A percentile compares a stretch with the other conserved stretches of the same genome.
phyloP scores from a whole-genome alignment of 2,888 invertebrate species.

The Pasiphila rectangulata region DNA sequence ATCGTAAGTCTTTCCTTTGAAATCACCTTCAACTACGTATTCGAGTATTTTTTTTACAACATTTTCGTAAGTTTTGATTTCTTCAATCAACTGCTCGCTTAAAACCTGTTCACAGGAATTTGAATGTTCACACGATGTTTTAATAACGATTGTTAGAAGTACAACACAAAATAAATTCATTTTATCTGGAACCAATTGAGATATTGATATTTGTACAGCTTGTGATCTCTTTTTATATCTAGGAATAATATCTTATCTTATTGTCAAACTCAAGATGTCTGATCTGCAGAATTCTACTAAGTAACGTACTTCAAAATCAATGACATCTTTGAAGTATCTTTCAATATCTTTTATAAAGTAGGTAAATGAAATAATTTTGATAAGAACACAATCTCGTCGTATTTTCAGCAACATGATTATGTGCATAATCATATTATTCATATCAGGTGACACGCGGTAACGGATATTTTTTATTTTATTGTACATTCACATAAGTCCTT shows the following conservation, averaged over 20 bases:
- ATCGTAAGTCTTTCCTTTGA: constrained; percentile 79
- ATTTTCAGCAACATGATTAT: too few relatives aligned
- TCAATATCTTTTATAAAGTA: too few relatives aligned
- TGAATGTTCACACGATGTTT: constrained; percentile 40
- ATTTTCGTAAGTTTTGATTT: constrained; percentile 81
- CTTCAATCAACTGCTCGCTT: constrained; percentile 69
- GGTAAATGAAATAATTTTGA: too few relatives aligned
- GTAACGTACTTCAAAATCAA: constrained; percentile 1
- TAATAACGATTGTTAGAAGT: constrained; percentile 44
- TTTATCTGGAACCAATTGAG: neutral
- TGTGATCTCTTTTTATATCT: constrained; percentile 30
- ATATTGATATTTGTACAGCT: neutral
- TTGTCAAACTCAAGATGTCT: too few relatives aligned
- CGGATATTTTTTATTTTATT: too few relatives aligned
- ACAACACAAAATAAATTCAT: constrained; percentile 48
- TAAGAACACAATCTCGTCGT: too few relatives aligned
- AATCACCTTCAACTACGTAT: constrained; percentile 73
- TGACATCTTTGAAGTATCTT: too few relatives aligned
- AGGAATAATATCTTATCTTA: constrained; percentile 12
- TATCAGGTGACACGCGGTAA: too few relatives aligned
- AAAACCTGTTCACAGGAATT: constrained; percentile 60
- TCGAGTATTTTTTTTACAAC: constrained; percentile 75
- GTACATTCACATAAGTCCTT: too few relatives aligned
- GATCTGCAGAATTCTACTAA: neutral
- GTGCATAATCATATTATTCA: too few relatives aligned